Conservation (phyloP, 1,140 invertebrate species). For the Apis cerana region DNA sequence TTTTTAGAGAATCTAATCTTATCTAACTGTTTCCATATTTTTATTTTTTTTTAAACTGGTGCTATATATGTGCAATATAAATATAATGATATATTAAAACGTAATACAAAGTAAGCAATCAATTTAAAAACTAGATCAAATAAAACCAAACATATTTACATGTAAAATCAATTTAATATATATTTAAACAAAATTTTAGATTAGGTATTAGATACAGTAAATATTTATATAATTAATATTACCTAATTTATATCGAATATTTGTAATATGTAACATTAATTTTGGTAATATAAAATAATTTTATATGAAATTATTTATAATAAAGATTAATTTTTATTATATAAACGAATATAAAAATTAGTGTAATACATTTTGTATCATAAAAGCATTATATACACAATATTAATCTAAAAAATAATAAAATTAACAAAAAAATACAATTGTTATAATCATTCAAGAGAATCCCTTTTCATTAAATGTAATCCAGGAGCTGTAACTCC, state of each 20-base stretch:
- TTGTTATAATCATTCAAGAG: conserved; percentile 31
- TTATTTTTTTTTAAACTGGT: conserved; percentile 42
- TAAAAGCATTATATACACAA: conserved; percentile 32
- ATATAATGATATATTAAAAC: conserved; percentile 16
- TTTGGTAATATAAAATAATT: conserved; percentile 39
- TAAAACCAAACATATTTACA: conserved; percentile 38
- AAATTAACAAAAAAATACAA: conserved; percentile 12
- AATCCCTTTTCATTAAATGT: conserved; percentile 50
- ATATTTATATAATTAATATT: conserved; percentile 4
- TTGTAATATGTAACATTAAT: conserved; percentile 39
- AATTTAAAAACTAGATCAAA: conserved; percentile 11
- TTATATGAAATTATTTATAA: conserved; percentile 52
- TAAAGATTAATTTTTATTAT: conserved; percentile 57
- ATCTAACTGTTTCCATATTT: conserved; percentile 23
- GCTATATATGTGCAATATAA: conserved; percentile 59
- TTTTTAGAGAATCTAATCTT: conserved; percentile 23
- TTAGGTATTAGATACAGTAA: conserved; percentile 18
- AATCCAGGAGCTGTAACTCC: conserved; percentile 29
- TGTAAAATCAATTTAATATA: conserved; percentile 37
- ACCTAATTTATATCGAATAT: conserved; percentile 23
- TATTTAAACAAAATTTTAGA: conserved; percentile 19
- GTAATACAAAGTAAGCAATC: conserved; percentile 40
- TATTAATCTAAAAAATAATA: conserved; percentile 30
- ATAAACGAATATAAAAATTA: conserved; percentile 34
- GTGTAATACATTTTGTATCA: conserved; percentile 19